Percentiles rank a stretch among this genome's conserved stretches.
These are phyloP conservation scores for Aramus guarauna DNA, from an alignment of 2,113 vertebrate species.

Conservation along the genomic window DNA sequence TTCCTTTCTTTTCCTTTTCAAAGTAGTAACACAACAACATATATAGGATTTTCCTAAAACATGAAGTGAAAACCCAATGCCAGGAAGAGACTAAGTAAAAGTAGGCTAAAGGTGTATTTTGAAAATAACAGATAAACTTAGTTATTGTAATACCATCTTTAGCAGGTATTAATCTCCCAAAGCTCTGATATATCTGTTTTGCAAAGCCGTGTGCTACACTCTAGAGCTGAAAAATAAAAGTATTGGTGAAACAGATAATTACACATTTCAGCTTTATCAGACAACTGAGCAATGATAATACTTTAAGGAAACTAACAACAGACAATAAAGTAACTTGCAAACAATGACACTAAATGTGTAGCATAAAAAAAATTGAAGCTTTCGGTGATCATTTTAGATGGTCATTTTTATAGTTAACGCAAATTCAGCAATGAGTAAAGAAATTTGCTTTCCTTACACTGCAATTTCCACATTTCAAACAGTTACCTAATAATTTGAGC, in stretches of 20 bases:
- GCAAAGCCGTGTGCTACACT: not conserved
- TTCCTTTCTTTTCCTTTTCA: constrained; percentile 53
- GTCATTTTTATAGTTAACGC: not conserved
- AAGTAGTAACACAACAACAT: constrained; percentile 66
- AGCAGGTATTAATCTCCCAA: not conserved
- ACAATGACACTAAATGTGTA: not conserved
- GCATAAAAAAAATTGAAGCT: not conserved
- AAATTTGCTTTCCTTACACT: not conserved
- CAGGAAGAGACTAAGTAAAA: constrained; percentile 30
- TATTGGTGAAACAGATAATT: not conserved
- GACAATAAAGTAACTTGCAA: not conserved
- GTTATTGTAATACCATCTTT: not conserved
- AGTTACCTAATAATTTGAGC: not conserved
- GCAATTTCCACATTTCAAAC: not conserved
- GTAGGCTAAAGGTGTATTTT: constrained; percentile 13
- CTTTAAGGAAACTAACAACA: not conserved
- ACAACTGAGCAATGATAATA: not conserved
- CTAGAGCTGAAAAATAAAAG: not conserved
- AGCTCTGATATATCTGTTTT: not conserved
- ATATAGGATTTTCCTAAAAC: constrained; percentile 74
- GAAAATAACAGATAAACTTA: not conserved
- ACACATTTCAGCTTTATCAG: not conserved
- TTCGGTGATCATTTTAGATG: not conserved
- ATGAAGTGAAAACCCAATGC: constrained; percentile 30
- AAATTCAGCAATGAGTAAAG: not conserved